Evolutionary conservation across 2,888 invertebrate genomes (phyloP), one percentile per base, ranked within the genome.

Genomic region (Phengaris arion): DNA sequence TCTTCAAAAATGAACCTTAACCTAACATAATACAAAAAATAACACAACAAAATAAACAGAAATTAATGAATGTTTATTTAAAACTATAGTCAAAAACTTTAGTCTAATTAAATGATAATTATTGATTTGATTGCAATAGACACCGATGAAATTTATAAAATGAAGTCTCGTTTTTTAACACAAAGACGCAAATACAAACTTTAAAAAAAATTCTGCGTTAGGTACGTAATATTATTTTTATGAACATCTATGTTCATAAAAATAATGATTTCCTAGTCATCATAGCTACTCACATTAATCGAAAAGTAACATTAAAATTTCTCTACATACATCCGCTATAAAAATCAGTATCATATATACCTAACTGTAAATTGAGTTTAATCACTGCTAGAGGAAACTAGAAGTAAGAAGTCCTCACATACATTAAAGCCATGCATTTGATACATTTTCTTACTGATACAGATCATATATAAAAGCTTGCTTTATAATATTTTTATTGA

Each of bases 251-350:
- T 46, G 46, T n/a, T 48, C 69, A 51, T 70, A 51, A 51, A 3
- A 70, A n/a, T 51, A 22, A 70, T 51, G 22, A 10, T 70, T 70
- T 70, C 51, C 52, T 70, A 70, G n/a, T 51, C n/a, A 51, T 22
- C 5, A 51, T 22, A 10, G 10, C 59, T 10, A 15, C 9, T 22
- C 10, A 59, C 59, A 22, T 22, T 10, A 59, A 59, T 59, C 15
- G 9, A 10, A 15, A 22, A 59, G 1, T 9, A 59, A 22, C 9
- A 22, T 59, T 15, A 10, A 22, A 22, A 22, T 22, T 15, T 59
- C 15, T 59, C 0, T 59, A 59, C 59, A 10, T 59, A 59, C 59
- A 10, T 59, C 22, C 59, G 59, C 59, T 59, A 59, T 22, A 22
- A 59, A 35, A 22, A 59, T 59, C 59, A 10, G 15, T 9, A 22